These are phyloP conservation scores for Melopsittacus undulatus DNA, from an alignment of 2,797 vertebrate genomes.

Conservation along the genomic window DNA sequence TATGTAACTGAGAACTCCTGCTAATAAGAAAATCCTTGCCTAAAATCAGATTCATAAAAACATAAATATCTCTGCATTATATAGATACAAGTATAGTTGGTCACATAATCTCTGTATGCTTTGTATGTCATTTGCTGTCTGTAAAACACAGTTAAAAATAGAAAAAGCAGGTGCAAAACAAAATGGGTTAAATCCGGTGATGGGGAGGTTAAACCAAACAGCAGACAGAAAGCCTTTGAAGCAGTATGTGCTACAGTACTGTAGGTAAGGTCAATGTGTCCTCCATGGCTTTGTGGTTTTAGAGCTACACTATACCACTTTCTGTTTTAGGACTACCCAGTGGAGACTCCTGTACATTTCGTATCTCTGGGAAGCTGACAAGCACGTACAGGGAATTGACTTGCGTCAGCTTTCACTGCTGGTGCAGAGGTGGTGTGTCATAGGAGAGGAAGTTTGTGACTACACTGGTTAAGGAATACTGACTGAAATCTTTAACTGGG, in stretches of 20 bases:
- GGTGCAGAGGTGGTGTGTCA: background rate
- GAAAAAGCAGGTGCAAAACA: background rate
- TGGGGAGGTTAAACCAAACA: background rate
- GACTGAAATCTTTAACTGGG: background rate
- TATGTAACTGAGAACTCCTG: background rate
- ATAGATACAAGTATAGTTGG: background rate
- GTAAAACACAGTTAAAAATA: background rate
- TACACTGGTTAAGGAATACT: background rate
- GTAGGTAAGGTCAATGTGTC: too few species aligned
- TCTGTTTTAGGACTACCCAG: background rate
- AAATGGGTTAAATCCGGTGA: background rate
- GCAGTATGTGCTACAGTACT: background rate
- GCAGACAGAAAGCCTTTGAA: background rate
- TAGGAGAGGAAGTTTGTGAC: background rate
- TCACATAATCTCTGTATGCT: background rate
- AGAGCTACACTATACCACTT: background rate
- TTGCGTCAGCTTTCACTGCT: background rate
- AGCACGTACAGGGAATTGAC: background rate
- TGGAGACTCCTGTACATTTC: accelerated
- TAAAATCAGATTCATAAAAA: background rate
- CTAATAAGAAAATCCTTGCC: background rate
- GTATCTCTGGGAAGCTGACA: background rate
- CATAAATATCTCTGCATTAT: background rate
- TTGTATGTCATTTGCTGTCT: background rate
- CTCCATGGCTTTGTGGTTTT: background rate